phyloP scores from a whole-genome alignment of 2,888 invertebrate species.

The Leuctra nigra region DNA sequence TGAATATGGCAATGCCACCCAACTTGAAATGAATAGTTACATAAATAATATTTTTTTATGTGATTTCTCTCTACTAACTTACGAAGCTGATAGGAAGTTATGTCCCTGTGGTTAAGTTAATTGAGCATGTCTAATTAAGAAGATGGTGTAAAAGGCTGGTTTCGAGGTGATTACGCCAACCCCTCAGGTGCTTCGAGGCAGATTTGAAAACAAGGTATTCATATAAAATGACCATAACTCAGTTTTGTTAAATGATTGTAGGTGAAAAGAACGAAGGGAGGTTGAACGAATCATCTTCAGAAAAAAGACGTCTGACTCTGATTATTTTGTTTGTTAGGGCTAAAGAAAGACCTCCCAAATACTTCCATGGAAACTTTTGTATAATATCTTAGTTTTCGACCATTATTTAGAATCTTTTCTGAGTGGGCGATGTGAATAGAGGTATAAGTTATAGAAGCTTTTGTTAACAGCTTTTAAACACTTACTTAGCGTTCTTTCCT shows the following conservation, averaged over 20 bases:
- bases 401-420: no score
- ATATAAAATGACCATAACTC: constrained; percentile 3
- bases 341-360: neutral
- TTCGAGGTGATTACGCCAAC: constrained; percentile 4
- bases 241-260: constrained; percentile 8
- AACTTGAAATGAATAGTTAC: constrained; percentile 10
- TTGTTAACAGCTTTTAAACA: no score
- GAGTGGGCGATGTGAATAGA: no score
- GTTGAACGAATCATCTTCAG: no score
- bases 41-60: constrained; percentile 5
- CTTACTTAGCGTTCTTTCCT: no score
- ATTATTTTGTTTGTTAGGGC: neutral
- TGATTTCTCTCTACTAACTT: no score
- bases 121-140: constrained; percentile 12
- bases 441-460: no score
- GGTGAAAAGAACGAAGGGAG: neutral
- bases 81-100: constrained; percentile 11
- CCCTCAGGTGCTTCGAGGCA: neutral
- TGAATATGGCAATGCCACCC: constrained; percentile 2
- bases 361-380: neutral
- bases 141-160: constrained; percentile 12
- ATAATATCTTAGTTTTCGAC: no score
- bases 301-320: no score
- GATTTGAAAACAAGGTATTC: constrained; percentile 3
- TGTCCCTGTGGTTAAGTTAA: constrained; percentile 16